Conservation (phyloP, 2,113 vertebrate genomes). For the Ascaphus truei region DNA sequence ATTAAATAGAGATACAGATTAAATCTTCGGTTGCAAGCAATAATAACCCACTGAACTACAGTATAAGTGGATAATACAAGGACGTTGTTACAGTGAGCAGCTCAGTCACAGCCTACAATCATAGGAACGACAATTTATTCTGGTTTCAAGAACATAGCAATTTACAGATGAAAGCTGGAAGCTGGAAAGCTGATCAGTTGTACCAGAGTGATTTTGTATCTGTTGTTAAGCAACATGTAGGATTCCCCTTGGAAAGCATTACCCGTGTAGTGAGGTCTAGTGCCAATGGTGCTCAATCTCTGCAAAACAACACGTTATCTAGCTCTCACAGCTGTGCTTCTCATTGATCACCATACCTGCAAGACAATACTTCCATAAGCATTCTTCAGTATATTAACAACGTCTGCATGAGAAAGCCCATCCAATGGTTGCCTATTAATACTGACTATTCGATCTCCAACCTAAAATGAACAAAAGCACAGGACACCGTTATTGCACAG, state of each 20-base stretch:
- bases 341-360: conserved; percentile 74
- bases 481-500: conserved; percentile 60
- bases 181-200: conserved; percentile 52
- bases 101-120: conserved; percentile 32
- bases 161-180: conserved; percentile 44
- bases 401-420: conserved; percentile 80
- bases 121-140: conserved; percentile 36
- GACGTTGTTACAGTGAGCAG: conserved; percentile 6
- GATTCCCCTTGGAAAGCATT: conserved; percentile 54
- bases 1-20: too few relatives aligned
- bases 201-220: conserved; percentile 54
- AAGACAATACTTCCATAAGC: conserved; percentile 82
- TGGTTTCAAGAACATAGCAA: conserved; percentile 40
- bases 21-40: neutral
- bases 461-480: conserved; percentile 67
- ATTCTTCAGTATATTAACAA: conserved; percentile 88
- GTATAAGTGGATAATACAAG: conserved; percentile 32
- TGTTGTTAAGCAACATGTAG: conserved; percentile 49
- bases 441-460: conserved; percentile 93
- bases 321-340: conserved; percentile 51
- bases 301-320: conserved; percentile 60
- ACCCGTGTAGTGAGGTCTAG: conserved; percentile 41
- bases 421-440: conserved; percentile 86
- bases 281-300: conserved; percentile 50
- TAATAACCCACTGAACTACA: neutral